These are phyloP conservation scores for Zeuzera pyrina DNA, from an alignment of 2,888 invertebrate species.

Conservation along the genomic window DNA sequence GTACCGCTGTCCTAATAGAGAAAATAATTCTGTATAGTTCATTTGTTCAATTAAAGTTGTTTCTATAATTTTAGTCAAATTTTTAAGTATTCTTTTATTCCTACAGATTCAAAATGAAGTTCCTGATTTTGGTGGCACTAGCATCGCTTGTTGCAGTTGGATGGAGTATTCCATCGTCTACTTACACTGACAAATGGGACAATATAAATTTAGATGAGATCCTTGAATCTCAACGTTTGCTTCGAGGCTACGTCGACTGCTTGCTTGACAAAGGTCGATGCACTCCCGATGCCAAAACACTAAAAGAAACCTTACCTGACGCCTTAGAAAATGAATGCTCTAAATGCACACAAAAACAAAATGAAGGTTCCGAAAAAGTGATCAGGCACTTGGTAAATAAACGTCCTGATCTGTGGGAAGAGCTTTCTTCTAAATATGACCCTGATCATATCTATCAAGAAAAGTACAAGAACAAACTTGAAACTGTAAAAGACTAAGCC, in stretches of 20 bases:
- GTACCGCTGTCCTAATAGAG: too few relatives aligned
- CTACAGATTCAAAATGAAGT: slow-evolving; percentile 54
- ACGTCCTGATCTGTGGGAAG: slow-evolving; percentile 77
- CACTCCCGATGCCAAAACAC: slow-evolving; percentile 77
- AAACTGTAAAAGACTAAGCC: slow-evolving; percentile 27
- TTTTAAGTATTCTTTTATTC: slow-evolving; percentile 15
- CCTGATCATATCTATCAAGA: slow-evolving; percentile 77
- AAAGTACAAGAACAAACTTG: slow-evolving; percentile 72
- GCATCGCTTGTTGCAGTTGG: slow-evolving; percentile 41
- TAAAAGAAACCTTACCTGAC: slow-evolving; percentile 77
- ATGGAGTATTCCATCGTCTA: slow-evolving; percentile 46
- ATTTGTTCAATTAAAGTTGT: too few relatives aligned
- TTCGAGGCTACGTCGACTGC: slow-evolving; percentile 80
- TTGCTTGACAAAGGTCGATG: slow-evolving; percentile 76
- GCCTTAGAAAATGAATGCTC: slow-evolving; percentile 79
- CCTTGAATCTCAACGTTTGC: slow-evolving; percentile 75
- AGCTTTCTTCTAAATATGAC: slow-evolving; percentile 80
- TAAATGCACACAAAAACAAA: slow-evolving; percentile 78
- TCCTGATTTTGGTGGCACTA: slow-evolving; percentile 42
- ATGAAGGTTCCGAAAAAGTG: slow-evolving; percentile 74
- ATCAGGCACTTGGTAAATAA: slow-evolving; percentile 78
- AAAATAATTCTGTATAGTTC: too few relatives aligned
- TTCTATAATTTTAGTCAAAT: neutral
- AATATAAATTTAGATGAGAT: slow-evolving; percentile 79
- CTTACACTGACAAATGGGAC: slow-evolving; percentile 80